phyloP scores from a whole-genome alignment of 2,888 invertebrate species.

The Arctia plantaginis region DNA sequence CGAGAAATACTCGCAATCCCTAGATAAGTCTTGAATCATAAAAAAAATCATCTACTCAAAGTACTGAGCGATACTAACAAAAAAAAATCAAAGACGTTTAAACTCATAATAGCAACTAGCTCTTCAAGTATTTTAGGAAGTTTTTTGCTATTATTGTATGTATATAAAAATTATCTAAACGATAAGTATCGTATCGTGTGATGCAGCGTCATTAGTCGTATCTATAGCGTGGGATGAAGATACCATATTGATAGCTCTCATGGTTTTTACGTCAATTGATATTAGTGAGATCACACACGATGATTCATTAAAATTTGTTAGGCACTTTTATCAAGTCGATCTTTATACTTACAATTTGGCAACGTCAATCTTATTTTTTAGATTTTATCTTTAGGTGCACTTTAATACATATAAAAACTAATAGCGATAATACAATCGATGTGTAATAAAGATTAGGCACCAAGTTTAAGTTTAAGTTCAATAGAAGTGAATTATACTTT shows the following conservation, averaged over 20 bases:
- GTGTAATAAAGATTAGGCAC: not conserved
- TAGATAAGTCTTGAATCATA: too few species aligned
- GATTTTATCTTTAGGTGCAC: not conserved
- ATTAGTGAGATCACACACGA: constrained; percentile 1
- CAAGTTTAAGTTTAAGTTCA: not conserved
- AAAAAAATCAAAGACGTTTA: not conserved
- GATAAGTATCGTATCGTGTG: not conserved
- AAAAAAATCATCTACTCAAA: not conserved
- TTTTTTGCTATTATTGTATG: not conserved
- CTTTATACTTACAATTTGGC: not conserved
- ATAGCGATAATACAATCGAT: not conserved
- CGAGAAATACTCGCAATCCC: too few species aligned
- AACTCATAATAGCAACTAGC: not conserved
- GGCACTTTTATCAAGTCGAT: not conserved
- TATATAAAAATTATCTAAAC: not conserved
- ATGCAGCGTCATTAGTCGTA: not conserved
- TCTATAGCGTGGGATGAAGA: not conserved
- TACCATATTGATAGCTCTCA: not conserved
- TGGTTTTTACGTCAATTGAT: not conserved
- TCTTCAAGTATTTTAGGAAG: not conserved
- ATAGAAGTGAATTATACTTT: not conserved
- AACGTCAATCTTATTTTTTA: not conserved
- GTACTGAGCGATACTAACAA: not conserved
- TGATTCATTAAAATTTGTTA: constrained; percentile 1
- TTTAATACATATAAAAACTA: not conserved